A percentile compares a stretch with the other conserved stretches of the same genome.
phyloP scores from a whole-genome alignment of 2,888 invertebrate species.

The Dione vanillae region DNA sequence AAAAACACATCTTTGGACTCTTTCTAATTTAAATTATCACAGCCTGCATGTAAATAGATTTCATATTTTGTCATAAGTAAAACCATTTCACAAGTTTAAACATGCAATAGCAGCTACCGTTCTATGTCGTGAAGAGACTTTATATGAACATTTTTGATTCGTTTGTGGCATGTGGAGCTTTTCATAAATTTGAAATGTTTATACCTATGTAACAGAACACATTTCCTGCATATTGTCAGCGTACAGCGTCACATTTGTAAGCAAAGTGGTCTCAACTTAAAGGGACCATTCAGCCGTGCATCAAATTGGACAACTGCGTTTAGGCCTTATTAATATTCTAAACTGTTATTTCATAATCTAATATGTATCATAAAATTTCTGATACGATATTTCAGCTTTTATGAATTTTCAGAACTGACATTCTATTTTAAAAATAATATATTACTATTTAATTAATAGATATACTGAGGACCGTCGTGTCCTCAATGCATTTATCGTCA shows the following conservation, averaged over 20 bases:
- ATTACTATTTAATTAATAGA: too few relatives aligned
- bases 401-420: too few relatives aligned
- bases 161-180: conserved; percentile 45
- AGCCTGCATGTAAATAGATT: conserved; percentile 43
- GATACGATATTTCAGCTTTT: too few relatives aligned
- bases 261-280: conserved; percentile 60
- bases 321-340: conserved; percentile 7
- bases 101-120: conserved; percentile 32
- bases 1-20: conserved; percentile 39
- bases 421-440: too few relatives aligned
- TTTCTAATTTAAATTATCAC: conserved; percentile 38
- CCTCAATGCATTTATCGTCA: too few relatives aligned
- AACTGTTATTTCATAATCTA: not conserved
- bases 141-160: conserved; percentile 49
- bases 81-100: conserved; percentile 41
- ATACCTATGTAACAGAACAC: conserved; percentile 52
- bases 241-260: conserved; percentile 57
- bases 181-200: conserved; percentile 48
- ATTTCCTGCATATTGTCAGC: conserved; percentile 58
- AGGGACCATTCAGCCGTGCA: conserved; percentile 38
- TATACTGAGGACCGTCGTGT: too few relatives aligned
- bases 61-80: conserved; percentile 40
- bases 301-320: conserved; percentile 18
- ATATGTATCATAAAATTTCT: too few relatives aligned
- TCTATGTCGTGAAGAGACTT: conserved; percentile 41